Base-by-base conservation (phyloP, 2,797 vertebrate genomes). In the Gastrophryne carolinensis region DNA sequence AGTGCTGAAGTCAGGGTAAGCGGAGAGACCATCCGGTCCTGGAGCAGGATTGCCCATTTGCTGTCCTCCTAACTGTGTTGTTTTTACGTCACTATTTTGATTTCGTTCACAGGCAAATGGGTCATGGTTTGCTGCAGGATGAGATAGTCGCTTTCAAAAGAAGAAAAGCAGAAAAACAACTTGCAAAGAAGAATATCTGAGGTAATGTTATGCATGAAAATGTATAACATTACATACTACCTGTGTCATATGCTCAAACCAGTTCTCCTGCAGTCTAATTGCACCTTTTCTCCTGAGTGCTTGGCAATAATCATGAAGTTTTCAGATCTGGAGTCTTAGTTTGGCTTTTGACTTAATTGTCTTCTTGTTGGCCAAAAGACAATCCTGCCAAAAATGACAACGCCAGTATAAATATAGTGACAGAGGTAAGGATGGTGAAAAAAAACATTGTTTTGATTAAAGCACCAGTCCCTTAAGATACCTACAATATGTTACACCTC, bases 111-210 rank as follows among this genome's bases (percentile, higher is more conserved):
- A 93, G 93, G 84, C 87, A 93, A 89, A 86, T 84, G 86, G 91
- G 90, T 79, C 92, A 95, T 70, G 90, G 89, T 81, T 86, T 95
- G 83, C 92, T 94, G 91, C 89, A 93, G 88, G 89, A 90, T 70
- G 93, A 95, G 84, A 93, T 94, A 80, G 83, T 87, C 84, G 88
- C 89, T 81, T 90, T 89, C 90, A 92, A 93, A 88, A 91, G 90
- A 87, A 86, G 83, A 87, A 93, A 94, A 91, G 90, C 90, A 37
- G 88, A 92, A 87, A 90, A 86, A 73, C 89, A 92, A 83, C 88
- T 92, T 82, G 83, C 89, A 87, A 90, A 88, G 90, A 92, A 89
- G 85, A 93, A 93, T 84, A 90, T 89, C 82, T 92, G 91, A 94
- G 91, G 90, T 94, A 93, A 90, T 88, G 86, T 87, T 88, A 89